These are phyloP conservation scores for Acanthis flammea DNA, from an alignment of 2,797 vertebrate genomes.

Conservation along the genomic window DNA sequence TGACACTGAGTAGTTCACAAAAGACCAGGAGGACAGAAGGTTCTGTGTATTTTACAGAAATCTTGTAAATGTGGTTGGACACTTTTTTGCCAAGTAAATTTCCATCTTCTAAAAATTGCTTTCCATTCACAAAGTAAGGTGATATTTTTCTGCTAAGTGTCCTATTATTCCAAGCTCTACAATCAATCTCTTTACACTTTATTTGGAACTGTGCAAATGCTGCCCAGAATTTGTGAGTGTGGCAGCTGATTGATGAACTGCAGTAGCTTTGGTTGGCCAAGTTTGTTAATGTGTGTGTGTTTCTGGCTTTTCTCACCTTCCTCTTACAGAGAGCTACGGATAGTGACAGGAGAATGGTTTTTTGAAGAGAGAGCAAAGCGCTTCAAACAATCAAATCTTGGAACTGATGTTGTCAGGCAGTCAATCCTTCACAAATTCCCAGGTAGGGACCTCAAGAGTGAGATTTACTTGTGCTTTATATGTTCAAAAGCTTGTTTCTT, in stretches of 20 bases:
- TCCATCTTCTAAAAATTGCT: neutral
- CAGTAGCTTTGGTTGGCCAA: neutral
- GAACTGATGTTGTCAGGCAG: conserved; percentile 88
- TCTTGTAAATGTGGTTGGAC: neutral
- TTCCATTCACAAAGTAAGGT: neutral
- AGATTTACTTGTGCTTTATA: neutral
- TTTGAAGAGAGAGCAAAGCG: conserved; percentile 93
- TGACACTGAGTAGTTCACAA: neutral
- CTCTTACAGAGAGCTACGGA: conserved; percentile 85
- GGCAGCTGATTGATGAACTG: neutral
- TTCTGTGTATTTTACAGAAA: neutral
- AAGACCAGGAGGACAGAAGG: neutral
- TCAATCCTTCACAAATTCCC: conserved; percentile 85
- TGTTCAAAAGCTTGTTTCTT: neutral
- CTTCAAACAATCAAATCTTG: conserved; percentile 80
- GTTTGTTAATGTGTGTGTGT: neutral
- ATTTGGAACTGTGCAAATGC: neutral
- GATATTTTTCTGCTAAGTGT: neutral
- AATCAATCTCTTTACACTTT: neutral
- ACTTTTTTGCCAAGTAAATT: neutral
- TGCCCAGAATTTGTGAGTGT: neutral
- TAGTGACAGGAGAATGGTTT: conserved; percentile 96
- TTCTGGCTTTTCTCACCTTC: neutral
- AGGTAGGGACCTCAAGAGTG: conserved; percentile 45
- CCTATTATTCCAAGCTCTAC: neutral